Conservation (phyloP, 2,797 vertebrate species). For the Sarcoramphus papa region DNA sequence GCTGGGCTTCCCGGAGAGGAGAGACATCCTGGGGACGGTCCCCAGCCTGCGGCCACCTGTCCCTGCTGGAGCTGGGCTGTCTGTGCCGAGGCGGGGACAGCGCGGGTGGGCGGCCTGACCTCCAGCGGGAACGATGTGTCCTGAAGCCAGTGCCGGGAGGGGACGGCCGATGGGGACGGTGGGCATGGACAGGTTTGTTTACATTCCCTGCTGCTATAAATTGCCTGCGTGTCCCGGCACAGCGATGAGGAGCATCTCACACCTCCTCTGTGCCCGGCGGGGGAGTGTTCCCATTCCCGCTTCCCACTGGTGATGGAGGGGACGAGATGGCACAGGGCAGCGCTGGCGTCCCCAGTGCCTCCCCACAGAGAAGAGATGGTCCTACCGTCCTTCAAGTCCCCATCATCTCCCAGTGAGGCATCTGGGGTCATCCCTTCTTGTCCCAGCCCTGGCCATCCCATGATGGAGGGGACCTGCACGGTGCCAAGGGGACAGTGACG, state of each 20-base stretch:
- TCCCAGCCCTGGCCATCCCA: background rate
- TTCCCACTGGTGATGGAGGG: background rate
- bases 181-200: background rate
- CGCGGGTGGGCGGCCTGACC: background rate
- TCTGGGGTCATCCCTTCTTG: background rate
- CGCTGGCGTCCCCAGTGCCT: background rate
- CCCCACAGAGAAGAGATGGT: background rate
- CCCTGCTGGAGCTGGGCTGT: background rate
- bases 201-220: conserved; percentile 41
- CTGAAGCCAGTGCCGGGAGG: background rate
- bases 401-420: background rate
- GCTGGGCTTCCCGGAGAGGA: background rate
- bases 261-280: background rate
- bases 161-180: background rate
- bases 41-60: background rate
- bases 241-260: conserved; percentile 13
- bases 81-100: background rate
- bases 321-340: background rate
- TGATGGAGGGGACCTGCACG: background rate
- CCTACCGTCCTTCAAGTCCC: background rate
- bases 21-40: background rate
- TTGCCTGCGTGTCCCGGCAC: background rate
- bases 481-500: background rate
- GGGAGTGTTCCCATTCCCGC: background rate
- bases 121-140: background rate